Percentiles rank a stretch among this genome's conserved stretches.
These are phyloP conservation scores for Carlito syrichta DNA, from an alignment of 2,113 vertebrate genomes.

Conservation along the genomic window DNA sequence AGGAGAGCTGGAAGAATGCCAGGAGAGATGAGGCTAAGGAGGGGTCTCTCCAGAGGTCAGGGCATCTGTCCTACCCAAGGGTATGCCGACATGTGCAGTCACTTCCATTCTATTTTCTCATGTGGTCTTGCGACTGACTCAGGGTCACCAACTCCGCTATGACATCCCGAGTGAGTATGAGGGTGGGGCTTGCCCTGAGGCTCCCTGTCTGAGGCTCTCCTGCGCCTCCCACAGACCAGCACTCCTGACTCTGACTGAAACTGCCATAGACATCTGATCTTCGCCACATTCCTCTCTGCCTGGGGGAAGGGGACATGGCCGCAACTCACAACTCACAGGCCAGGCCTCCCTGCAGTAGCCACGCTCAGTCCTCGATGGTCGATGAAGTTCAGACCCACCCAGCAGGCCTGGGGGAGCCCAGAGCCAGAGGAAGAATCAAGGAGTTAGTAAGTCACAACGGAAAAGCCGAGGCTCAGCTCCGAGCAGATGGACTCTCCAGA, in stretches of 20 bases:
- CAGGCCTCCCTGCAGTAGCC: too few relatives aligned
- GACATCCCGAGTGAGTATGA: background rate
- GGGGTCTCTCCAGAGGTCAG: background rate
- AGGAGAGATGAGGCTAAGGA: background rate
- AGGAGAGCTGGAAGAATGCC: background rate
- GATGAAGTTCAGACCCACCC: background rate
- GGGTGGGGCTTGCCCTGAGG: background rate
- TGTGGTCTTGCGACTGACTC: background rate
- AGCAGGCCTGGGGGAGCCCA: background rate
- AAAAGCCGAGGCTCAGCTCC: background rate
- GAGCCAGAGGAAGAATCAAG: background rate
- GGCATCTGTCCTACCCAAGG: background rate
- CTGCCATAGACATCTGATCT: background rate
- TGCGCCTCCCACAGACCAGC: background rate
- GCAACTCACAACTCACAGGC: too few relatives aligned
- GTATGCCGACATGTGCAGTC: too few relatives aligned
- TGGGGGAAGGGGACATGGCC: background rate
- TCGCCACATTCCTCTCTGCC: background rate
- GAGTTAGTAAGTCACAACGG: background rate
- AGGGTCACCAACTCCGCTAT: background rate
- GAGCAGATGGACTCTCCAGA: background rate
- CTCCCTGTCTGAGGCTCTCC: constrained; percentile 25
- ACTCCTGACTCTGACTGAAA: background rate
- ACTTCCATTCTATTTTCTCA: background rate
- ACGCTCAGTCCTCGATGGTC: background rate